phyloP scores from a whole-genome alignment of 2,797 vertebrate species.

The Semotilus atromaculatus region DNA sequence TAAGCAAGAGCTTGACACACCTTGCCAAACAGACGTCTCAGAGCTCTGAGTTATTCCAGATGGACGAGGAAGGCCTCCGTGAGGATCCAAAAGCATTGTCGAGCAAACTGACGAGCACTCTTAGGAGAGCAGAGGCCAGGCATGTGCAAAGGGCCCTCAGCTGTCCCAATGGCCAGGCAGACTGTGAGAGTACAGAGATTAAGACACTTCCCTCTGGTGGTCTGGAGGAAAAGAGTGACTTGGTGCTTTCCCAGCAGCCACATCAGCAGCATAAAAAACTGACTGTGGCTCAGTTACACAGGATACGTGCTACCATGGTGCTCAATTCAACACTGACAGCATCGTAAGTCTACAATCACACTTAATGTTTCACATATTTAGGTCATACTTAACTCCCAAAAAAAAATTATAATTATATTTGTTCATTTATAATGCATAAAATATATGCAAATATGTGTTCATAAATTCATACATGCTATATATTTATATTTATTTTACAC shows the following conservation, averaged over 20 bases:
- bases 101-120: constrained; percentile 61
- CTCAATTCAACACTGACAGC: constrained; percentile 97
- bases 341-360: constrained; percentile 83
- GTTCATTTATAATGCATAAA: neutral
- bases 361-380: neutral
- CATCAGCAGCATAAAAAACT: constrained; percentile 80
- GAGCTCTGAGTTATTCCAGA: constrained; percentile 51
- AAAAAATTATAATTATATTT: neutral
- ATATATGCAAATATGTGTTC: neutral
- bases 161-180: constrained; percentile 50
- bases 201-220: constrained; percentile 50
- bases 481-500: neutral
- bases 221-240: constrained; percentile 45
- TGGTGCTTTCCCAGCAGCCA: constrained; percentile 66
- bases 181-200: constrained; percentile 62
- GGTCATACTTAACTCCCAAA: neutral
- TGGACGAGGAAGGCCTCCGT: constrained; percentile 38
- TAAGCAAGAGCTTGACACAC: constrained; percentile 84
- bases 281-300: constrained; percentile 86
- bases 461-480: neutral
- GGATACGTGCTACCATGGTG: constrained; percentile 91
- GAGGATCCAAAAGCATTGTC: constrained; percentile 55
- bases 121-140: constrained; percentile 61
- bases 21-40: constrained; percentile 65
- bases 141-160: neutral